Base-by-base conservation (phyloP, 2,888 invertebrate species). In the Temnothorax rugatulus region DNA sequence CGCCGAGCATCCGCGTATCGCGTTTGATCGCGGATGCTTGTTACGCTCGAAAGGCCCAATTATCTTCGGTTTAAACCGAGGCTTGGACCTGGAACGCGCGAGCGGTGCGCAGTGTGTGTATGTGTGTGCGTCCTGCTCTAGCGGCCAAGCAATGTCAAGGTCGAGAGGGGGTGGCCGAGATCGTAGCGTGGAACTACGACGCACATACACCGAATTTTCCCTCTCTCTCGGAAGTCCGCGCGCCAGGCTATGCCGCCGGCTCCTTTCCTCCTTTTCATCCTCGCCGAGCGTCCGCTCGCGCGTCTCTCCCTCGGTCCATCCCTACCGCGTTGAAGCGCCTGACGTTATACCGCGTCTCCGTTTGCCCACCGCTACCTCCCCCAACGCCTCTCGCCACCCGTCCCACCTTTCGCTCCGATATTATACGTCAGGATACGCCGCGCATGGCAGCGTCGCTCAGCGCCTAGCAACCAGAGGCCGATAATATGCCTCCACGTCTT, bases 71-170 rank as follows among this genome's bases (percentile, higher is more conserved):
- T 61, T 38, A 71, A 73, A 73, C 18, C 50, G n/a, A 21, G 25
- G 34, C 71, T 29, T 34, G 71, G 47, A 34, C 13, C 59, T 59
- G 38, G 25, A 61, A 50, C 44, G 75, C 7, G 50, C 50, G 57
- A 9, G 59, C 44, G 4, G 7, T n/a, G 57, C 0, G 50, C 21
- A 2, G 9, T 11, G 2, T 15, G 11, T 11, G 63, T 38, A 18
- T 18, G 57, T 50, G 21, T 21, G 25, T n/a, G 79, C n/a, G 59
- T 50, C 68, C 82, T 73, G 82, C 69, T 68, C 77, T 86, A 84
- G 85, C 82, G 61, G 61, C 41, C 87, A 77, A 86, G 84, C 93
- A 92, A 89, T 91, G 92, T 92, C 92, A 92, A 92, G 92, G 92
- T 91, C 90, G 77, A 84, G 86, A 81, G 73, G 85, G 88, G 87